Evolutionary conservation across 2,797 vertebrate genomes (phyloP).

Genomic region (Chaetophractus vellerosus): DNA sequence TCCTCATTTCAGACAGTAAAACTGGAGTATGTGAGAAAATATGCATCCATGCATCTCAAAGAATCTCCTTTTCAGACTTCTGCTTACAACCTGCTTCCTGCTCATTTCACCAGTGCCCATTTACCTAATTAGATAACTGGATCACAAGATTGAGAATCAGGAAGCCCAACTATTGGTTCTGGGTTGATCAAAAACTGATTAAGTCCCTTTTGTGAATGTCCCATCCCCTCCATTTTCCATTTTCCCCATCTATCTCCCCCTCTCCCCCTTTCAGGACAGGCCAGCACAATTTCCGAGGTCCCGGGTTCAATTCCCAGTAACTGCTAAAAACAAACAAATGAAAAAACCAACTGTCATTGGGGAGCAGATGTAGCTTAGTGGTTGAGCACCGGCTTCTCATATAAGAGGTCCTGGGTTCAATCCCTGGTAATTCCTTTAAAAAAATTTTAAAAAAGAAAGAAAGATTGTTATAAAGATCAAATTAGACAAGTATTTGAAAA

Average conservation of each 20-base stretch:
- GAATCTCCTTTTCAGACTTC: not conserved
- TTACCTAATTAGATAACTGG: no score
- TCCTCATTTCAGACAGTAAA: not conserved
- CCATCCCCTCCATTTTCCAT: not conserved
- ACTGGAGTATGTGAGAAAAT: not conserved
- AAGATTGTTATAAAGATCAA: not conserved
- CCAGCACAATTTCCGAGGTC: not conserved
- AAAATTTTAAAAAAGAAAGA: no score
- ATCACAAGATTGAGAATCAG: no score
- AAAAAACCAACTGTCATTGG: no score
- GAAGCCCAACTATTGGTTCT: not conserved
- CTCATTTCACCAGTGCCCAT: rapidly evolving
- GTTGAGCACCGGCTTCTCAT: no score
- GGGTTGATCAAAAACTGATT: not conserved
- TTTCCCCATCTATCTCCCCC: not conserved
- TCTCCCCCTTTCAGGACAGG: not conserved
- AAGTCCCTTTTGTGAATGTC: not conserved
- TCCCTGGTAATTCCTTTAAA: no score
- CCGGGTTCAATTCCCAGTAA: no score
- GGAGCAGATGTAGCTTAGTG: no score
- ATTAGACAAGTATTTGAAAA: not conserved
- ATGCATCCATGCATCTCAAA: not conserved
- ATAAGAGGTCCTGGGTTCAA: no score
- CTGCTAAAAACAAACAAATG: no score
- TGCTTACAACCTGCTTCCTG: not conserved